phyloP scores from a whole-genome alignment of 2,797 vertebrate species.

The Denticeps clupeoides region DNA sequence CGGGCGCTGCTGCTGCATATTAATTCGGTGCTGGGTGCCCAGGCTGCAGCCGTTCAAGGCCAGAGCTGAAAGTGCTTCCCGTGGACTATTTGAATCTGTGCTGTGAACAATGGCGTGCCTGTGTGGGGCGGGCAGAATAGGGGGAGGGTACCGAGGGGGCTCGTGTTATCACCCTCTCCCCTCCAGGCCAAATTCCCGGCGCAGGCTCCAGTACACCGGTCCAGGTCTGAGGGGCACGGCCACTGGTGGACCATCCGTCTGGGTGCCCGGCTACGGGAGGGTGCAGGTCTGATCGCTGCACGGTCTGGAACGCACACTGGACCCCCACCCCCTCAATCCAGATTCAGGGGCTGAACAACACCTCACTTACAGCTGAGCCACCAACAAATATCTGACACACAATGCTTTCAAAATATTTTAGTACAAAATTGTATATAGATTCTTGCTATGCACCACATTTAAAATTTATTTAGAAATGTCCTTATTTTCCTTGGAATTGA shows the following conservation, averaged over 20 bases:
- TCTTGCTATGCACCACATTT: too few relatives aligned
- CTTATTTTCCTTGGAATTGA: too few relatives aligned
- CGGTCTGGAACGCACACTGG: conserved; percentile 36
- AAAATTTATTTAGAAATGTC: too few relatives aligned
- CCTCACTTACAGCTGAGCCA: too few relatives aligned
- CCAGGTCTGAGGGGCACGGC: conserved; percentile 20
- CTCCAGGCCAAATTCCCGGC: conserved; percentile 38
- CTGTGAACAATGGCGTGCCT: conserved; percentile 58
- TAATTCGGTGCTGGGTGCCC: conserved; percentile 38
- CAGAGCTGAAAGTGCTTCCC: conserved; percentile 46
- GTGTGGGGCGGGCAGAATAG: conserved; percentile 42
- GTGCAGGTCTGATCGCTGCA: conserved; percentile 25
- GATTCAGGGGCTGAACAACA: too few relatives aligned
- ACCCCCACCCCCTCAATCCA: too few relatives aligned
- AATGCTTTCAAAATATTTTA: too few relatives aligned
- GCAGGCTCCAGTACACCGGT: conserved; percentile 30
- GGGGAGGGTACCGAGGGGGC: conserved; percentile 36
- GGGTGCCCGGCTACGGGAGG: conserved; percentile 26
- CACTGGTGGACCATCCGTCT: conserved; percentile 22
- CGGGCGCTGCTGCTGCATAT: conserved; percentile 49
- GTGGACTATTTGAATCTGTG: conserved; percentile 41
- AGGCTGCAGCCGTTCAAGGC: conserved; percentile 42
- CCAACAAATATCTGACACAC: too few relatives aligned
- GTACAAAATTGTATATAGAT: too few relatives aligned
- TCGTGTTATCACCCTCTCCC: conserved; percentile 31